Percentiles rank a stretch among this genome's conserved stretches.
Conservation (phyloP, 2,797 vertebrate genomes). For the Erethizon dorsatum region DNA sequence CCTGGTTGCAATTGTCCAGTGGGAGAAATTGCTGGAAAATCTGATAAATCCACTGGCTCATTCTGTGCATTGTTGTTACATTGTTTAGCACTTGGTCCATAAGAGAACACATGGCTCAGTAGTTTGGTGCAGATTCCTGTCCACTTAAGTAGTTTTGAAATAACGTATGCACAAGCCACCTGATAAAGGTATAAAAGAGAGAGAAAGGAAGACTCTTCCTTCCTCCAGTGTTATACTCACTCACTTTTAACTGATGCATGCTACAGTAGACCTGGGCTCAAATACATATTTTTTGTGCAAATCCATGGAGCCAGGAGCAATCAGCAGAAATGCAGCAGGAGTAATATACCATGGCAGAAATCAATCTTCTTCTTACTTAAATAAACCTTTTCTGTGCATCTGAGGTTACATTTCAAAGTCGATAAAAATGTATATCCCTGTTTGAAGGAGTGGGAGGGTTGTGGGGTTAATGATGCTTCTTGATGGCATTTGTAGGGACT, state of each 20-base stretch:
- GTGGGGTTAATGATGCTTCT: neutral
- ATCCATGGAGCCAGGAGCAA: neutral
- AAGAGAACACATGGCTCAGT: neutral
- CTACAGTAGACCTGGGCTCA: neutral
- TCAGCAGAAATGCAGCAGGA: neutral
- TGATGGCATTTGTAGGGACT: neutral
- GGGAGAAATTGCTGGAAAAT: slow-evolving; percentile 54
- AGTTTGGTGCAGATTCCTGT: neutral
- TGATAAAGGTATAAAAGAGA: slow-evolving; percentile 11
- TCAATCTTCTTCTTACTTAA: neutral
- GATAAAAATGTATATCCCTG: neutral
- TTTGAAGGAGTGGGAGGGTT: neutral
- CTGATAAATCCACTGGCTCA: slow-evolving; percentile 28
- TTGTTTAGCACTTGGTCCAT: neutral
- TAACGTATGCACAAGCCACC: neutral
- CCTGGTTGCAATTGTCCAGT: neutral
- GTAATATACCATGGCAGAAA: neutral
- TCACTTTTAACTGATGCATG: neutral
- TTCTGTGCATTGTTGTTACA: slow-evolving; percentile 18
- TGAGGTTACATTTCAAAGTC: slow-evolving; percentile 52
- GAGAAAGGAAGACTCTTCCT: neutral
- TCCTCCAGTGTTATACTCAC: neutral
- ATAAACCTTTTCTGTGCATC: neutral
- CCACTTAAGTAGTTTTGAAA: slow-evolving; percentile 43
- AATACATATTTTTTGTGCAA: neutral